phyloP scores from a whole-genome alignment of 2,888 invertebrate species.

The Peribatodes rhomboidaria region DNA sequence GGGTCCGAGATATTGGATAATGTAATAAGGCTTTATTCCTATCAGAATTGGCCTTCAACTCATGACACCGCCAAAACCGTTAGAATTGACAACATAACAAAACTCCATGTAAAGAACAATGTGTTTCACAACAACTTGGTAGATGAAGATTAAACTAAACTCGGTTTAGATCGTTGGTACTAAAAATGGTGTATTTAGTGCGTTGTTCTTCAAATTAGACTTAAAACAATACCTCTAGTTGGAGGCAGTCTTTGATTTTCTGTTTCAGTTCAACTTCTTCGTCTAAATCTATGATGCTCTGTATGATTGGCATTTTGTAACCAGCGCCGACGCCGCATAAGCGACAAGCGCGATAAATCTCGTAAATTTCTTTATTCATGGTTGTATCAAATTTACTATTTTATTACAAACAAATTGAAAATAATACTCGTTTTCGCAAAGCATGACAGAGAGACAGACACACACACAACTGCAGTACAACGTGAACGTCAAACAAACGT shows the following conservation, averaged over 20 bases:
- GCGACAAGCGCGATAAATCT: constrained; percentile 80
- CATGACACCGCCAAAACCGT: not conserved
- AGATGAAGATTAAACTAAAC: not conserved
- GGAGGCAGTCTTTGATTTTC: constrained; percentile 80
- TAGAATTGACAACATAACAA: no score
- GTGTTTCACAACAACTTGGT: not conserved
- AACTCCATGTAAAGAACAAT: not conserved
- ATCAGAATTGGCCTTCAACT: not conserved
- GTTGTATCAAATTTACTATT: constrained; percentile 31
- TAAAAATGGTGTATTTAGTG: not conserved
- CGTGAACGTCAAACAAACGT: no score
- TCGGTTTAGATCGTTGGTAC: not conserved
- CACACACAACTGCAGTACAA: no score
- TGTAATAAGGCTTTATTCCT: no score
- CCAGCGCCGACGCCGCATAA: constrained; percentile 81
- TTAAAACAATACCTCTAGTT: constrained; percentile 72
- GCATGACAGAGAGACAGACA: not conserved
- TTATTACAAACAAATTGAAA: not conserved
- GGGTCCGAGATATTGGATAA: no score
- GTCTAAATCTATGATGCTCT: constrained; percentile 67
- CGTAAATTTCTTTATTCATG: constrained; percentile 75
- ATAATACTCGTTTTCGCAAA: not conserved
- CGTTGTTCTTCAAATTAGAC: not conserved
- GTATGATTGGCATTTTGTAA: constrained; percentile 84
- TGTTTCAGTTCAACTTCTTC: constrained; percentile 70